phyloP scores from a whole-genome alignment of 2,113 vertebrate species.

The Ia io region DNA sequence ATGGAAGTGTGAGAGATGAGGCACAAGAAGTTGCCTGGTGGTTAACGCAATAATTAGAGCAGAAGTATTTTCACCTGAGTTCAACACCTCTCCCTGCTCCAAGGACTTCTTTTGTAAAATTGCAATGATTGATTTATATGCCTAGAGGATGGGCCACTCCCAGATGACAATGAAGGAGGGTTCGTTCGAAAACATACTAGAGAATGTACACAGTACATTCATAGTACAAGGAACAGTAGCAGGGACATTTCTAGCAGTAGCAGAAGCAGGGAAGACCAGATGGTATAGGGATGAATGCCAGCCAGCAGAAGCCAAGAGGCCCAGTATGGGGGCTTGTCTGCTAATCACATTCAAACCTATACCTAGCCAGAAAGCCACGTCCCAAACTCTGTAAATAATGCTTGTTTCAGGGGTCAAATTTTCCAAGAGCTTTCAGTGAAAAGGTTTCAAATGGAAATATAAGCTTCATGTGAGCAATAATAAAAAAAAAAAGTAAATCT shows the following conservation, averaged over 20 bases:
- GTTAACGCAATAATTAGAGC: slow-evolving; percentile 27
- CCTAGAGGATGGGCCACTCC: neutral
- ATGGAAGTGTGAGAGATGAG: neutral
- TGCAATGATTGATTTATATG: slow-evolving; percentile 13
- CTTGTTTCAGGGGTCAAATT: slow-evolving; percentile 56
- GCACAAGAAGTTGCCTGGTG: neutral
- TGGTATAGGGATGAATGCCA: neutral
- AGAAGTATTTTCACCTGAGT: neutral
- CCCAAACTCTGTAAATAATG: slow-evolving; percentile 55
- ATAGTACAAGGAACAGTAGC: neutral
- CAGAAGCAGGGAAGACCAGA: neutral
- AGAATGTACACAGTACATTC: neutral
- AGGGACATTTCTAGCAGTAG: slow-evolving; percentile 11
- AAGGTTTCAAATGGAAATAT: slow-evolving; percentile 60
- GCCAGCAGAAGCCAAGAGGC: slow-evolving; percentile 30
- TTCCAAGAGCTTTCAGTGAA: slow-evolving; percentile 53
- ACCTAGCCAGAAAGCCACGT: slow-evolving; percentile 30
- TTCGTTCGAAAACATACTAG: neutral
- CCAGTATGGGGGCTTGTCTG: slow-evolving; percentile 12
- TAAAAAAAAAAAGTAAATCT: slow-evolving; percentile 52
- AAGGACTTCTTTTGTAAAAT: neutral
- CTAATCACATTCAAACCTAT: slow-evolving; percentile 57
- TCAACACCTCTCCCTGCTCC: neutral
- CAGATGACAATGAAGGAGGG: neutral
- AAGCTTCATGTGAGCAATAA: slow-evolving; percentile 56